phyloP scores from a whole-genome alignment of 2,113 vertebrate genomes.

The Eira barbara region DNA sequence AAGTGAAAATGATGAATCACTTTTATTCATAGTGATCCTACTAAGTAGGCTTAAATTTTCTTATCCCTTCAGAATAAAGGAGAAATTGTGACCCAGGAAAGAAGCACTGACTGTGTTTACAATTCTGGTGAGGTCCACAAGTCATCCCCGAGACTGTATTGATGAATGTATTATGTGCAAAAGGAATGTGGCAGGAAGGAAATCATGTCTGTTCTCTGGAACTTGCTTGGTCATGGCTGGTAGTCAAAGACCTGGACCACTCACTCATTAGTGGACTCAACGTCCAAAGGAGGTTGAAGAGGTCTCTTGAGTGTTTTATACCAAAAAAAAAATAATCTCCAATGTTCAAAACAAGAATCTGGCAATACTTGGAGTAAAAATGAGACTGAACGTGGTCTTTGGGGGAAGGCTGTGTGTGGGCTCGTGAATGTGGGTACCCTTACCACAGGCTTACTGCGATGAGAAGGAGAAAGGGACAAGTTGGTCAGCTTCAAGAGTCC shows the following conservation, averaged over 20 bases:
- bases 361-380: too few relatives aligned
- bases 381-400: not conserved
- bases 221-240: not conserved
- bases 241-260: not conserved
- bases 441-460: fast-evolving
- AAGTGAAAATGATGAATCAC: not conserved
- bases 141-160: not conserved
- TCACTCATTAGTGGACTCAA: not conserved
- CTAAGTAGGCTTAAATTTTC: not conserved
- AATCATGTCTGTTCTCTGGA: not conserved
- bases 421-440: not conserved
- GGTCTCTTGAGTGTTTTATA: not conserved
- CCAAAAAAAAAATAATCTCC: not conserved
- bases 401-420: not conserved
- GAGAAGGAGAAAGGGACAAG: not conserved
- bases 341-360: not conserved
- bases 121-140: not conserved
- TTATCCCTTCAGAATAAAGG: not conserved
- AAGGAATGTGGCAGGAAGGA: not conserved
- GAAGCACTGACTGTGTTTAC: not conserved
- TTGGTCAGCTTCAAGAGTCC: not conserved
- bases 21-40: not conserved
- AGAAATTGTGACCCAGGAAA: not conserved
- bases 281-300: not conserved
- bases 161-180: not conserved